Evolutionary conservation across 2,113 vertebrate genomes (phyloP).

Genomic region (Rhagologus leucostigma): DNA sequence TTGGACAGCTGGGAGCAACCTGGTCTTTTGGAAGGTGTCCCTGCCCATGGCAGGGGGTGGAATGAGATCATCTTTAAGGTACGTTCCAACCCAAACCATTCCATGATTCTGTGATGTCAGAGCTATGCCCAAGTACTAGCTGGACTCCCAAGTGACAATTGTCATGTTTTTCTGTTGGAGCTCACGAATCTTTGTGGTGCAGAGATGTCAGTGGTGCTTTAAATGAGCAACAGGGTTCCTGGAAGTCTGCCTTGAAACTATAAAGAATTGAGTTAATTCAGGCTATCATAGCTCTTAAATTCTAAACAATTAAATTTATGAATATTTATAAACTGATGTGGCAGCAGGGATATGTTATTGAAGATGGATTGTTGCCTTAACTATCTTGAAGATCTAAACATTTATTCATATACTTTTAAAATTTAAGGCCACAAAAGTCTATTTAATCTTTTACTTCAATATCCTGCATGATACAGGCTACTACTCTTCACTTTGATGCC

Average conservation of each 20-base stretch:
- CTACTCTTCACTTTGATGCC: background rate
- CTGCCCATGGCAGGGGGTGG: background rate
- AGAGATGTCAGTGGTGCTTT: background rate
- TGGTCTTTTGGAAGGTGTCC: background rate
- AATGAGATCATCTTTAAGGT: fast-evolving
- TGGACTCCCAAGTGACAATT: background rate
- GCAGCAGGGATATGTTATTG: fast-evolving
- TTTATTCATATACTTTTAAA: background rate
- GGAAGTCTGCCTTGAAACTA: background rate
- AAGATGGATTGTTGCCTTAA: background rate
- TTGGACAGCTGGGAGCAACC: background rate
- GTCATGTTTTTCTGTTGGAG: background rate
- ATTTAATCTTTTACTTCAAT: background rate
- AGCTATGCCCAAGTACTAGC: background rate
- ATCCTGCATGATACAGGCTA: background rate
- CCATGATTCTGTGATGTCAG: background rate
- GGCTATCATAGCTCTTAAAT: background rate
- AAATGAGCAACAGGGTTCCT: background rate
- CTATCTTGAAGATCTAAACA: background rate
- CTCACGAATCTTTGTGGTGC: background rate
- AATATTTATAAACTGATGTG: background rate
- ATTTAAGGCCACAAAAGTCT: background rate
- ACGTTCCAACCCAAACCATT: background rate
- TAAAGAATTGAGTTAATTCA: background rate
- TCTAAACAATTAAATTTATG: background rate